These are phyloP conservation scores for Euwallacea fornicatus DNA, from an alignment of 1,140 invertebrate species.

Conservation along the genomic window DNA sequence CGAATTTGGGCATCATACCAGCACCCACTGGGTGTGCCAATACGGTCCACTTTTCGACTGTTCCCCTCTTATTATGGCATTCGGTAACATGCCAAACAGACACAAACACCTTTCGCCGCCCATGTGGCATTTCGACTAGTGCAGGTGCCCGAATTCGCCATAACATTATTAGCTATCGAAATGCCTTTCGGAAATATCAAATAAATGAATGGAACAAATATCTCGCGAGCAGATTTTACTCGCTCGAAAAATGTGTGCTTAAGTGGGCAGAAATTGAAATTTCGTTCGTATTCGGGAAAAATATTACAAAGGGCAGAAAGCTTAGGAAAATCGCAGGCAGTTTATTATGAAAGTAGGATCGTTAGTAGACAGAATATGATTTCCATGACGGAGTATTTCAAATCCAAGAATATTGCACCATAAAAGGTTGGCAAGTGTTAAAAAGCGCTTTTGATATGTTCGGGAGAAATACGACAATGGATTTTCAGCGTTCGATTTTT, in stretches of 20 bases:
- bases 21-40: too few relatives aligned
- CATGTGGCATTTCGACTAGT: too few relatives aligned
- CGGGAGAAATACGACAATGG: neutral
- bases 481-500: neutral
- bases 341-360: slow-evolving; percentile 9
- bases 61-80: too few relatives aligned
- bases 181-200: too few relatives aligned
- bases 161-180: too few relatives aligned
- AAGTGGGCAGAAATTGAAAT: slow-evolving; percentile 16
- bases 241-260: slow-evolving; percentile 6
- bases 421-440: slow-evolving; percentile 6
- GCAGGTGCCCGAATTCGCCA: too few relatives aligned
- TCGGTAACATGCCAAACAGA: too few relatives aligned
- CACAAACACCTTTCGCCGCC: too few relatives aligned
- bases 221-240: slow-evolving; percentile 8
- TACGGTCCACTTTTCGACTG: too few relatives aligned
- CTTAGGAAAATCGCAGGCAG: slow-evolving; percentile 17
- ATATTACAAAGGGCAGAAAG: slow-evolving; percentile 11
- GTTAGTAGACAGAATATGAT: slow-evolving; percentile 15
- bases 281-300: slow-evolving; percentile 13
- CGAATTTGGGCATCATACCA: too few relatives aligned
- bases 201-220: too few relatives aligned
- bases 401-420: neutral
- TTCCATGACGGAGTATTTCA: slow-evolving; percentile 8
- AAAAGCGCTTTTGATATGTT: neutral